Evolutionary conservation across 2,888 invertebrate species (phyloP).

Genomic region (Carabus problematicus): DNA sequence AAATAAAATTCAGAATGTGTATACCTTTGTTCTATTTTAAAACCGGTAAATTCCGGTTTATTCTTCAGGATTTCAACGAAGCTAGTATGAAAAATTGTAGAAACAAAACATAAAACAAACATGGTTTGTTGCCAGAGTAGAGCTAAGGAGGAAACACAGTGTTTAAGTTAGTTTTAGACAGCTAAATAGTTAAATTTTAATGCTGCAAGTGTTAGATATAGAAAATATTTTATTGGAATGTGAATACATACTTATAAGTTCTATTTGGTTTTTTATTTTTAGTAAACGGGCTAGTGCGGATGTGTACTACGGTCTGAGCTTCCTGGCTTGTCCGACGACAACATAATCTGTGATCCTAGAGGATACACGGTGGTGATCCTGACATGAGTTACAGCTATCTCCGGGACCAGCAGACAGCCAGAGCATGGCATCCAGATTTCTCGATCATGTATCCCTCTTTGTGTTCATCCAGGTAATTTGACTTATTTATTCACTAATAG

Average conservation of each 20-base stretch:
- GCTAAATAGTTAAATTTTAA: neutral
- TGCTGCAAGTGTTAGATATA: neutral
- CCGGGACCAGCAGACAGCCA: neutral
- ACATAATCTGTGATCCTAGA: slow-evolving; percentile 3
- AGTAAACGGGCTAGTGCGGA: neutral
- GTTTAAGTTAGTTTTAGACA: no score
- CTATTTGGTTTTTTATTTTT: neutral
- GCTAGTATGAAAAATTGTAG: no score
- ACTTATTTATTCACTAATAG: slow-evolving; percentile 39
- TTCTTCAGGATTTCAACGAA: no score
- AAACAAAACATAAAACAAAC: no score
- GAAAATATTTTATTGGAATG: no score
- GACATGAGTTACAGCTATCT: slow-evolving; percentile 8
- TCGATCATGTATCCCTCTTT: neutral
- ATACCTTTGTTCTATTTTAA: no score
- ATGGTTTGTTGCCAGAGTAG: no score
- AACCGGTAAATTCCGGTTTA: no score
- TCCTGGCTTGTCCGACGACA: neutral
- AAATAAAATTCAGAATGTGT: no score
- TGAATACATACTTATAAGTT: neutral
- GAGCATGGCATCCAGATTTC: neutral
- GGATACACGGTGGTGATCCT: slow-evolving; percentile 3
- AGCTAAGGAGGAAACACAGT: no score
- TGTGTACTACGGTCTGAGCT: neutral
- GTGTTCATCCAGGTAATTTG: neutral